Evolutionary conservation across 2,888 invertebrate genomes (phyloP), one percentile per base, ranked within the genome.

Genomic region (Tuta absoluta): DNA sequence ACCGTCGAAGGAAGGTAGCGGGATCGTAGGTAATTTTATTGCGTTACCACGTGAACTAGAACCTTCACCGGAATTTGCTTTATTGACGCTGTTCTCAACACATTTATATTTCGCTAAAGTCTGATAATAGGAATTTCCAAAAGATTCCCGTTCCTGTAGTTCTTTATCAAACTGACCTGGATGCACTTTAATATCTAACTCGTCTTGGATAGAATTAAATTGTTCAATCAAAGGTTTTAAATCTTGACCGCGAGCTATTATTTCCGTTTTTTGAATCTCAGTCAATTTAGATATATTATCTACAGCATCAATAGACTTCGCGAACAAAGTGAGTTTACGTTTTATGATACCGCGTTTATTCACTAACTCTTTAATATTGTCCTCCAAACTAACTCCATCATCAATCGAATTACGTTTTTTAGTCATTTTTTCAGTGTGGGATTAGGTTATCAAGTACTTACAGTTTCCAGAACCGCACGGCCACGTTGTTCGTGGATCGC

Each of bases 21-120:
- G 24, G 14, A 67, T 66, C 0, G 62, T 63, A 0, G 65, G 67
- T 53, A 67, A 63, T 49, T 67, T 67, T 14, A 67, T n/a, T 33
- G 12, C 10, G 14, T 59, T 59, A 21, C 5, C 8, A 5, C 17
- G 17, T 21, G 41, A 59, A n/a, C n/a, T n/a, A 41, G n/a, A 19
- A 41, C 5, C 41, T 19, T 57, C n/a, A 23, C n/a, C 14, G 3
- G 38, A 21, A 19, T 8, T 10, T n/a, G 37, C 1, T 10, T 41
- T 21, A 41, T 59, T n/a, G n/a, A n/a, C n/a, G n/a, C n/a, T n/a
- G n/a, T n/a, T n/a, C n/a, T n/a, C 41, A 33, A 57, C 38, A 17
- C 37, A 57, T 23, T 59, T 62, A 48, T 24, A 57, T 48, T 48
- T 60, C 11, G 64, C 37, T 21, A 60, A 21, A 60, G n/a, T 45